Percentiles rank a stretch among this genome's conserved stretches.
These are phyloP conservation scores for Baccha elongata DNA, from an alignment of 2,888 invertebrate genomes.

Conservation along the genomic window DNA sequence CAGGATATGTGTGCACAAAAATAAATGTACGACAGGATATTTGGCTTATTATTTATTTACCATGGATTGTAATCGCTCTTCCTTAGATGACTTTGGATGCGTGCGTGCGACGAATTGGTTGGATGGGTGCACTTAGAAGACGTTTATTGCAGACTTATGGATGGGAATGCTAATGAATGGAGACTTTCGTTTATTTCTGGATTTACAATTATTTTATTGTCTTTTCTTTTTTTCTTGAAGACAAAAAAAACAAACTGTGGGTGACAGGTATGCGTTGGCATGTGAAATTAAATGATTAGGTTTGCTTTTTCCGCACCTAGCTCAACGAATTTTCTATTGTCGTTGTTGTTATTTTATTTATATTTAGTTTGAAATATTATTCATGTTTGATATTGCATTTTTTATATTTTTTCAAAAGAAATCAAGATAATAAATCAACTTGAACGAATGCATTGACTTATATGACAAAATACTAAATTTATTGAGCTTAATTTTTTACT, in stretches of 20 bases:
- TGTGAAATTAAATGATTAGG: slow-evolving; percentile 27
- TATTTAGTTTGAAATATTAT: too few species aligned
- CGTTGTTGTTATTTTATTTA: too few species aligned
- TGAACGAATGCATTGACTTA: too few species aligned
- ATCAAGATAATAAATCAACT: too few species aligned
- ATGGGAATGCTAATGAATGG: slow-evolving; percentile 65
- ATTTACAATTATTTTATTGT: slow-evolving; percentile 34
- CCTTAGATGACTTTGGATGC: slow-evolving; percentile 45
- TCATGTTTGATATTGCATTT: too few species aligned
- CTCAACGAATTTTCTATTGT: neutral
- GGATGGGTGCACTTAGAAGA: slow-evolving; percentile 58
- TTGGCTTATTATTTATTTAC: slow-evolving; percentile 70
- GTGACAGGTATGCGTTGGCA: slow-evolving; percentile 37
- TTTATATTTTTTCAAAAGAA: too few species aligned
- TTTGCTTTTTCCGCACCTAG: slow-evolving; percentile 20
- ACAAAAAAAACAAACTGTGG: neutral
- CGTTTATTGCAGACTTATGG: slow-evolving; percentile 49
- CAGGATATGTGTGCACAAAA: slow-evolving; percentile 27
- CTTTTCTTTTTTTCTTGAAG: neutral
- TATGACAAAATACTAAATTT: too few species aligned
- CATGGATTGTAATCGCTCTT: slow-evolving; percentile 62
- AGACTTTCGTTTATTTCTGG: slow-evolving; percentile 19
- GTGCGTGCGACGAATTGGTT: slow-evolving; percentile 45
- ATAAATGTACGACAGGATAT: slow-evolving; percentile 61
- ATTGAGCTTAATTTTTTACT: too few species aligned